Base-by-base conservation (phyloP, 2,888 invertebrate genomes). In the Drosophila fulvimacula region DNA sequence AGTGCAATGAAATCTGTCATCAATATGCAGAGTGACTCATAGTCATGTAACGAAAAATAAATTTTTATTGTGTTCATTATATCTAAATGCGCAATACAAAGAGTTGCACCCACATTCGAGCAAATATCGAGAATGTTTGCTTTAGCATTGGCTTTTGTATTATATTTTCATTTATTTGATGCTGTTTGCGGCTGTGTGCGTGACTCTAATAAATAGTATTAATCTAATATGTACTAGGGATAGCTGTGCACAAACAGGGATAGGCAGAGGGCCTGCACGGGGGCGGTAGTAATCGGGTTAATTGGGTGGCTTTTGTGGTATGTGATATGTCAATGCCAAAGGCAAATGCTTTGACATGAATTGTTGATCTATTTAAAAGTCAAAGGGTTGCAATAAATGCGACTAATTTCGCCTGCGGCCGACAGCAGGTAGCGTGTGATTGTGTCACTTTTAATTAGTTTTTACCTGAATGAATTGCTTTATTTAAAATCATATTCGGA, bases 241-340 rank as follows among this genome's bases (percentile, higher is more conserved):
- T 5, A 27, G 27, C 24, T 3, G 24, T 15, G 48, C 5, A 17
- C 17, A 41, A 5, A 1, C n/a, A n/a, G 17, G 6, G 4, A 27
- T 30, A 7, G 30, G 30, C 30, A 7, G 7, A 30, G 30, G 30
- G 7, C n/a, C n/a, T n/a, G n/a, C n/a, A n/a, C n/a, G 30, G 9
- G 19, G 4, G 19, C 21, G 42, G 15, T 0, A 6, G n/a, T 10
- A n/a, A 46, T n/a, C n/a, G 27, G 46, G 27, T 38, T 62, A 21
- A 39, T 39, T 53, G 34, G 17, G 17, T 15, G 51, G 30, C 17
- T 13, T 9, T 21, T 48, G 58, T 32, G 58, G 34, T 17, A 65
- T 51, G 70, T 81, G 57, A 76, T 79, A 32, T 52, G 58, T 56
- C 69, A 81, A 51, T 55, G 74, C 62, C 66, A 53, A 15, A 44